Evolutionary conservation across 2,113 vertebrate species (phyloP).

Genomic region (human (Homo sapiens)): GRCh38 chr6:6156001-6156500

Average conservation of each 20-base stretch:
- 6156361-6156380: not conserved
- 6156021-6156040: not conserved
- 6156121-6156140: not conserved
- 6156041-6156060: not conserved
- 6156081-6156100: not conserved
- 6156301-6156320: not conserved
- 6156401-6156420: not conserved
- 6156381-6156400: not conserved
- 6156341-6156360: not conserved
- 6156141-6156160: not conserved
- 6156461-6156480: not conserved
- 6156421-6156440: not conserved
- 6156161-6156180: not conserved
- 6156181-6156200: not conserved
- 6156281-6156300: not conserved
- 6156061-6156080: not conserved
- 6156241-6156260: not conserved
- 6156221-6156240: not conserved
- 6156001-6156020: not conserved
- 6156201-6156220: not conserved
- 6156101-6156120: not conserved
- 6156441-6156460: constrained; percentile 14
- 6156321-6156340: not conserved
- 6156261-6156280: not conserved
- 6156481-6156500: not conserved